phyloP scores from a whole-genome alignment of 1,140 invertebrate genomes.

The Papilio aristodemus region DNA sequence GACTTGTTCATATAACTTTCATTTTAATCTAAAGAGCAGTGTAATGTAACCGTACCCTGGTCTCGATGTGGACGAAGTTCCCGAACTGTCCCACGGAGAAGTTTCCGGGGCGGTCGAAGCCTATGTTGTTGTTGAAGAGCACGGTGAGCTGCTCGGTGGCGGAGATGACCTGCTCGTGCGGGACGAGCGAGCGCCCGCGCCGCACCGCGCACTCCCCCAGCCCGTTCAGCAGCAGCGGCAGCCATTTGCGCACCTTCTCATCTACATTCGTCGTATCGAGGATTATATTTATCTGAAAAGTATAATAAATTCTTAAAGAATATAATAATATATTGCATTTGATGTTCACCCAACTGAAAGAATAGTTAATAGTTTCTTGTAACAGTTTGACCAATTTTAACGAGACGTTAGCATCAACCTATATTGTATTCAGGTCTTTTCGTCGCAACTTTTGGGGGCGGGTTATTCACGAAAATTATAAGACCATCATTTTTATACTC shows the following conservation, averaged over 20 bases:
- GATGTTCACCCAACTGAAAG: no score
- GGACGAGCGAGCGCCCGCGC: conserved; percentile 81
- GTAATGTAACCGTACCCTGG: conserved; percentile 45
- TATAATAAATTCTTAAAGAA: not conserved
- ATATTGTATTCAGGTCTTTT: no score
- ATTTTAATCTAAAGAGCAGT: conserved; percentile 39
- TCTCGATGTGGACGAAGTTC: conserved; percentile 58
- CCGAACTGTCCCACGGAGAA: conserved; percentile 61
- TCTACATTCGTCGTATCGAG: conserved; percentile 87
- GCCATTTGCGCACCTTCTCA: conserved; percentile 83
- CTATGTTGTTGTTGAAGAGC: conserved; percentile 81
- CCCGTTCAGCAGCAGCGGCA: conserved; percentile 86
- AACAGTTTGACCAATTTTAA: no score
- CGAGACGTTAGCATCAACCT: no score
- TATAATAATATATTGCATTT: not conserved
- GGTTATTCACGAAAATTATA: no score
- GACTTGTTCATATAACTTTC: no score
- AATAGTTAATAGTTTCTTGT: no score
- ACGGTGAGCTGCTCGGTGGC: conserved; percentile 88
- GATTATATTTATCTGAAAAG: conserved; percentile 77
- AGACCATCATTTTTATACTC: no score
- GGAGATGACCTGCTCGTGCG: conserved; percentile 88
- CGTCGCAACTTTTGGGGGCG: no score
- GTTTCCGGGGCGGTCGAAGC: conserved; percentile 77
- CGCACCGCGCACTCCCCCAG: conserved; percentile 85